Evolutionary conservation across 2,113 vertebrate genomes (phyloP).

Genomic region (Pelvicachromis taeniatus): DNA sequence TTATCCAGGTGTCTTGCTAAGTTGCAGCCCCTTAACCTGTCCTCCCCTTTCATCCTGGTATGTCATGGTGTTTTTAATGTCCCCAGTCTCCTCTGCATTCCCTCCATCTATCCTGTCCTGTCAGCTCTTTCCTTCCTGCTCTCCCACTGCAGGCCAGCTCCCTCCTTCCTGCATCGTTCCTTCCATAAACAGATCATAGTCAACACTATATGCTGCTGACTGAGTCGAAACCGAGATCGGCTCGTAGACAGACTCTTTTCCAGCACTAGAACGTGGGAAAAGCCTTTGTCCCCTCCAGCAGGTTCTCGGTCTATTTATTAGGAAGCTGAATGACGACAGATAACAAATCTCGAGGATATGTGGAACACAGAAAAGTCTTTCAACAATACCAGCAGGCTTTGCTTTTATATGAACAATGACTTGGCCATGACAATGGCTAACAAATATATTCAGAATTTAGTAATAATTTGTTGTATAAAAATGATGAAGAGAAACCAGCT

Average conservation of each 20-base stretch:
- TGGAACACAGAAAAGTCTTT: not conserved
- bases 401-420: not conserved
- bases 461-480: not conserved
- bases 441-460: not conserved
- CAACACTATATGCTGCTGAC: conserved; percentile 15
- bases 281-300: not conserved
- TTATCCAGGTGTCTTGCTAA: not conserved
- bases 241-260: not conserved
- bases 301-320: not conserved
- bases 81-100: conserved; percentile 39
- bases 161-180: conserved; percentile 41
- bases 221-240: not conserved
- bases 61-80: conserved; percentile 8
- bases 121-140: conserved; percentile 66
- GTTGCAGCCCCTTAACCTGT: not conserved
- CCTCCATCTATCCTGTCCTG: conserved; percentile 45
- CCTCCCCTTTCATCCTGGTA: not conserved
- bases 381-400: not conserved
- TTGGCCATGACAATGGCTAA: too few species aligned
- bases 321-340: not conserved
- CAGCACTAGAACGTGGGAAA: conserved; percentile 16
- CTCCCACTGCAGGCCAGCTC: conserved; percentile 25
- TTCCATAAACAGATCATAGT: conserved; percentile 54
- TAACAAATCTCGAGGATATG: not conserved
- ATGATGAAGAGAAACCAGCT: not conserved